Evolutionary conservation across 1,140 invertebrate genomes (phyloP), one percentile per base, ranked within the genome.

Genomic region (Drosophila gunungcola): DNA sequence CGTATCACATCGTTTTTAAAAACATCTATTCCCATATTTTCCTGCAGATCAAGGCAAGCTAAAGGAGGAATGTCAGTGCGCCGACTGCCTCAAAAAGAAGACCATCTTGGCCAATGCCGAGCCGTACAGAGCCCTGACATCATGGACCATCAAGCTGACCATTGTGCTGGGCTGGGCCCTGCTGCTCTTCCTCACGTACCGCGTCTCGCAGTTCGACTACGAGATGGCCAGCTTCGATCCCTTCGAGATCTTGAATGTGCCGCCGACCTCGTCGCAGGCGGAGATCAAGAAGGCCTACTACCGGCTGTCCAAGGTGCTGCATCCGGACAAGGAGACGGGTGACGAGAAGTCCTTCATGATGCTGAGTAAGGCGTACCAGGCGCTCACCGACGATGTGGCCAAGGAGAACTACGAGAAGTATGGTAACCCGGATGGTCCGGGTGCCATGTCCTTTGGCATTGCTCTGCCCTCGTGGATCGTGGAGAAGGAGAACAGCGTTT

Each of bases 381-480:
- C 96, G 67, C 95, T 96, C 64, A 99, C 99, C 41, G 98, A 99
- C 94, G 98, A 99, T 84, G 98, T 99, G 93, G 97, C 98, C 6
- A 95, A 97, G 80, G 96, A 96, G 92, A 99, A 99, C 93, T 99
- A 98, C 97, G 97, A 99, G 92, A 97, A 98, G 92, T 99, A 99
- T 95, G 99, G 99, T 39, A 99, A 99, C 94, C 99, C 99, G 11
- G 99, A 99, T 95, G 99, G 99, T 4, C 99, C 99, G 34, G 98
- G 98, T 75, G 98, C 98, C 21, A 99, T 98, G 95, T 98, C 97
- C 82, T 99, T 99, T 95, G 99, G 99, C 73, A 99, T 99, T 92
- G 99, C 99, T 43, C 93, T 99, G 45, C 99, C 99, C 16, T 99
- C 98, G 56, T 99, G 99, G 99, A 99, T 99, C 93, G 98, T 99